Conservation (phyloP, 2,888 invertebrate species). For the Dicyrtomina minuta region DNA sequence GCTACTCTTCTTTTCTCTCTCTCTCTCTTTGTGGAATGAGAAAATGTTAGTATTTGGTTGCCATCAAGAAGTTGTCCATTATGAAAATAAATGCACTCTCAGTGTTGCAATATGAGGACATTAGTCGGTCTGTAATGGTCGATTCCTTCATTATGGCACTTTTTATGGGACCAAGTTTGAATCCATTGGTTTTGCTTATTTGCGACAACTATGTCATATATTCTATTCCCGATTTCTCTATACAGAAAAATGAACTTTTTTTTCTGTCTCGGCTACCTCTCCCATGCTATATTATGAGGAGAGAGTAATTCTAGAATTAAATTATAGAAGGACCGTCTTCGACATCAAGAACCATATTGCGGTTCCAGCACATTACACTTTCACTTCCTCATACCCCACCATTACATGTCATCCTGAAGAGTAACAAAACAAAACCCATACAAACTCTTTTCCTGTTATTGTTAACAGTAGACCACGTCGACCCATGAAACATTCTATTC, state of each 20-base stretch:
- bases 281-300: not conserved
- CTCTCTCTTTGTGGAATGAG: not conserved
- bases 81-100: conserved; percentile 30
- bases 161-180: conserved; percentile 29
- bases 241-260: not conserved
- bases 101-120: conserved; percentile 22
- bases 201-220: conserved; percentile 4
- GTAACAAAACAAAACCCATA: too few species aligned
- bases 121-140: conserved; percentile 28
- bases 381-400: too few species aligned
- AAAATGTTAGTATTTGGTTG: not conserved
- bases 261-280: not conserved
- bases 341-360: too few species aligned
- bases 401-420: too few species aligned
- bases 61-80: conserved; percentile 31
- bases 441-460: too few species aligned
- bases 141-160: conserved; percentile 26
- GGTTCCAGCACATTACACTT: too few species aligned
- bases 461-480: too few species aligned
- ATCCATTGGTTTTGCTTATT: conserved; percentile 24
- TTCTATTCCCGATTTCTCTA: not conserved
- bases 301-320: not conserved
- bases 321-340: not conserved
- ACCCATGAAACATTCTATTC: too few species aligned
- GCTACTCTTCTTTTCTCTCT: not conserved